phyloP scores from a whole-genome alignment of 2,113 vertebrate species.

The Lycocorax pyrrhopterus region DNA sequence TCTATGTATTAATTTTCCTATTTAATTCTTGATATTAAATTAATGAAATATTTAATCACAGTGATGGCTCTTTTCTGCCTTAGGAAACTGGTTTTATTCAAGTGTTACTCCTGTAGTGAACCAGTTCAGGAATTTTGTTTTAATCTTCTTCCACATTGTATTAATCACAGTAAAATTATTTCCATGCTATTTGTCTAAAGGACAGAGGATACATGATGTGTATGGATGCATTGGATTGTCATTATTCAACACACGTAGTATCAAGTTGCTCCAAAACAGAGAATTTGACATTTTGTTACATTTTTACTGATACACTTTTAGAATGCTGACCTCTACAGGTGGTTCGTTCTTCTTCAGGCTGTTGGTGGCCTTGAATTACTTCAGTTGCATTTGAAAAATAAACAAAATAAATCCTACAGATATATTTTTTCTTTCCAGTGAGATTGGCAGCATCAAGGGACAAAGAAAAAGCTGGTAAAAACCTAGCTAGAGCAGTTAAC shows the following conservation, averaged over 20 bases:
- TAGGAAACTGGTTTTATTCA: not conserved
- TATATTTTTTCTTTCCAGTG: not conserved
- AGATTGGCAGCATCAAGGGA: not conserved
- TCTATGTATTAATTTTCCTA: not conserved
- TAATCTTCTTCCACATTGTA: not conserved
- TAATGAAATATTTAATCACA: not conserved
- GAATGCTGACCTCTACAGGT: constrained; percentile 35
- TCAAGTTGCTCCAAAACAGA: not conserved
- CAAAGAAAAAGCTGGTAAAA: not conserved
- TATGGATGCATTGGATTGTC: not conserved
- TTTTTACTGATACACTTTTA: not conserved
- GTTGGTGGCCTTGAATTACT: not conserved
- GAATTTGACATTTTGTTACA: not conserved
- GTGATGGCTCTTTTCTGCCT: not conserved
- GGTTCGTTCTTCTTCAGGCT: not conserved
- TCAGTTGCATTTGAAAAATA: not conserved
- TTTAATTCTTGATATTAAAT: not conserved
- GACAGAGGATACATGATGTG: not conserved
- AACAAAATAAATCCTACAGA: not conserved
- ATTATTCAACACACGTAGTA: not conserved
- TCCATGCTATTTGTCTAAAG: not conserved
- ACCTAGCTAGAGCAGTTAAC: not conserved
- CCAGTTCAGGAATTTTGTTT: not conserved
- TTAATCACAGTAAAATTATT: not conserved
- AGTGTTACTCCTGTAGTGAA: not conserved